Conservation (phyloP, 2,113 vertebrate genomes). For the Solenodon paradoxus region DNA sequence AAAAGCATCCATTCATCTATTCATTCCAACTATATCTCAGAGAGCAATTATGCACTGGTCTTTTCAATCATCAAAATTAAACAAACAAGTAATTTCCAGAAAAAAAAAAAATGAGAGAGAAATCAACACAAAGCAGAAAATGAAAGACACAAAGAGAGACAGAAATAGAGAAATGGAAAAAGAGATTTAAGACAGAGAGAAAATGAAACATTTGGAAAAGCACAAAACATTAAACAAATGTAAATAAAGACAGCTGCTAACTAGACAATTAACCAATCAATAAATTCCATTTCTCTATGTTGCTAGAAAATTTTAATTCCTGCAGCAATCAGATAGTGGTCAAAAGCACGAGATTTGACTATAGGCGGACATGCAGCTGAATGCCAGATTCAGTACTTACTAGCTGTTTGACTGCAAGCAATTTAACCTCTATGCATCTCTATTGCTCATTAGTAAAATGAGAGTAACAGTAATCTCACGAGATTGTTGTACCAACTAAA, state of each 20-base stretch:
- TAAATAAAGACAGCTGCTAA: neutral
- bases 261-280: neutral
- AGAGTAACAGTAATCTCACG: neutral
- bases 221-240: neutral
- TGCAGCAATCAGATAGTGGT: neutral
- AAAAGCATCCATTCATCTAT: constrained; percentile 14
- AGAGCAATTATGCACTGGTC: neutral
- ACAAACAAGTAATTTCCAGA: neutral
- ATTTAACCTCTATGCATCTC: neutral
- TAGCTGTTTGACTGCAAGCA: neutral
- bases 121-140: neutral
- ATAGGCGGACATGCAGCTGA: neutral
- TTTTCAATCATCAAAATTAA: constrained; percentile 16
- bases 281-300: neutral
- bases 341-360: neutral
- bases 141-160: neutral
- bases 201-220: neutral
- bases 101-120: neutral
- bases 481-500: neutral
- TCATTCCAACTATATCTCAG: neutral
- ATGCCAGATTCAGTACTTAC: neutral
- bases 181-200: too few species aligned
- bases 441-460: constrained; percentile 5
- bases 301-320: neutral
- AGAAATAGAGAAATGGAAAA: neutral